Evolutionary conservation across 2,888 invertebrate genomes (phyloP).

Genomic region (Drosophila maculinotata): DNA sequence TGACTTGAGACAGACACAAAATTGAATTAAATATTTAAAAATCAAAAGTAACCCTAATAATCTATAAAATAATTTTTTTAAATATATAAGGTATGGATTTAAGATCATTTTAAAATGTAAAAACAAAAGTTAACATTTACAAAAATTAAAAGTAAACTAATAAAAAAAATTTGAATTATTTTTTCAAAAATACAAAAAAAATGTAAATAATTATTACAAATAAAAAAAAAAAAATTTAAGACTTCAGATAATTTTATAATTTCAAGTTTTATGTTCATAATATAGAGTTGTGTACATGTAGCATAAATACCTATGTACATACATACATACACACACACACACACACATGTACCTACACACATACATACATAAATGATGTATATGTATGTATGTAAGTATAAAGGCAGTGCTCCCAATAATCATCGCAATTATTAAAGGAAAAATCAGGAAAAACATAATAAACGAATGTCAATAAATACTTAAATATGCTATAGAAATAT

Average conservation of each 20-base stretch:
- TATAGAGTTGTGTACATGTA: conserved; percentile 40
- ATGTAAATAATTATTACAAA: no score
- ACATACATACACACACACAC: conserved; percentile 24
- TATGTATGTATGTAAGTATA: conserved; percentile 21
- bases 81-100: neutral
- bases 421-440: conserved; percentile 15
- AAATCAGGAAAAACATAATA: conserved; percentile 14
- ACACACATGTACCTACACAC: conserved; percentile 23
- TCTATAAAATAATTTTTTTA: no score
- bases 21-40: no score
- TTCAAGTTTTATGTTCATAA: conserved; percentile 12
- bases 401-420: conserved; percentile 37
- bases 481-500: conserved; percentile 22
- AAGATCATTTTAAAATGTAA: no score
- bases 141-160: no score
- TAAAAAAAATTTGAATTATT: no score
- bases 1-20: no score
- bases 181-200: no score
- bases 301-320: conserved; percentile 30
- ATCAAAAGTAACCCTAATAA: no score
- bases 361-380: conserved; percentile 27
- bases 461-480: conserved; percentile 22
- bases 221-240: no score
- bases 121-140: no score
- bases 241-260: no score